phyloP scores from a whole-genome alignment of 2,888 invertebrate genomes.

The Drosophila buzzatii region DNA sequence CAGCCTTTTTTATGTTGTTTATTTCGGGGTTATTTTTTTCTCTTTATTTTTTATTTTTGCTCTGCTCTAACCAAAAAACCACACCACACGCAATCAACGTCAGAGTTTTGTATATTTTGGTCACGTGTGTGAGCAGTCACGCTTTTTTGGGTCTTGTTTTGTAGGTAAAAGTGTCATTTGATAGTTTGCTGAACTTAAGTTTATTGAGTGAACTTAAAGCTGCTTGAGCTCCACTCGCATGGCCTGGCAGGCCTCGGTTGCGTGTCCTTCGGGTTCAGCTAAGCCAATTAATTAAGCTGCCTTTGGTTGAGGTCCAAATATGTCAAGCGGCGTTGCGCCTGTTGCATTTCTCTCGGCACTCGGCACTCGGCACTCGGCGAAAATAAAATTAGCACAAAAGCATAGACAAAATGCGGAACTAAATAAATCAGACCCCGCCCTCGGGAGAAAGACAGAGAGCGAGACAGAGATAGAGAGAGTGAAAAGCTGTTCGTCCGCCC shows the following conservation, averaged over 20 bases:
- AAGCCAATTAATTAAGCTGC: conserved; percentile 76
- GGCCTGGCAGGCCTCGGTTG: background rate
- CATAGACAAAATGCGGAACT: conserved; percentile 72
- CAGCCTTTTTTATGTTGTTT: conserved; percentile 38
- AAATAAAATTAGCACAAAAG: conserved; percentile 59
- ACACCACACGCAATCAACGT: conserved; percentile 72
- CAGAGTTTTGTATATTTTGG: conserved; percentile 70
- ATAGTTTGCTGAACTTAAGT: conserved; percentile 62
- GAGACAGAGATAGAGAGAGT: background rate
- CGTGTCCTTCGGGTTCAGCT: conserved; percentile 58
- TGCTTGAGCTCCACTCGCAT: background rate
- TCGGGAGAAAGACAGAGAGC: no score
- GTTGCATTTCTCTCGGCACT: conserved; percentile 59
- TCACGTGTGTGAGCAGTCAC: conserved; percentile 60
- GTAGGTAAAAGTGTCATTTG: conserved; percentile 71
- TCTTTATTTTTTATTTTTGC: conserved; percentile 8
- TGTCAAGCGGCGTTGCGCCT: conserved; percentile 74
- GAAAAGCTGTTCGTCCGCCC: conserved; percentile 5
- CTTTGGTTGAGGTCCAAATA: conserved; percentile 63
- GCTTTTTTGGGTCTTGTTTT: conserved; percentile 31
- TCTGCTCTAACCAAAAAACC: conserved; percentile 53
- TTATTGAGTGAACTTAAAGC: conserved; percentile 55
- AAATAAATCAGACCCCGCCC: conserved; percentile 65
- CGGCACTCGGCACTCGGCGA: conserved; percentile 16
- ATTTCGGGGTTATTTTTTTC: background rate